phyloP scores from a whole-genome alignment of 1,140 invertebrate species.

The Diuraphis noxia region DNA sequence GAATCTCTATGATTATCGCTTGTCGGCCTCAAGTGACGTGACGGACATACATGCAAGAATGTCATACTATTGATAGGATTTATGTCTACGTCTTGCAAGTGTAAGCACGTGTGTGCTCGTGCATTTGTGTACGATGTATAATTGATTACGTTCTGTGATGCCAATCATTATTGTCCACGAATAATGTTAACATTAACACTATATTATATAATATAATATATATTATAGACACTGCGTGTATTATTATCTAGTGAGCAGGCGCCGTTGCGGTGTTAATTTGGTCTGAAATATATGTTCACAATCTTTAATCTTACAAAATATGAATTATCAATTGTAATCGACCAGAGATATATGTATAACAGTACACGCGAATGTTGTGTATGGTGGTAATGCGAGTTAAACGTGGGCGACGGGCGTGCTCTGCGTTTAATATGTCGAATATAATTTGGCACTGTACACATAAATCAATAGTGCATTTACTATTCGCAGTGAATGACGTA shows the following conservation, averaged over 20 bases:
- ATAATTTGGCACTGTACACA: not conserved
- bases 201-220: too few relatives aligned
- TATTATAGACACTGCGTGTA: too few relatives aligned
- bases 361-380: not conserved
- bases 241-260: not conserved
- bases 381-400: not conserved
- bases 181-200: too few relatives aligned
- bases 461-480: not conserved
- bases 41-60: too few relatives aligned
- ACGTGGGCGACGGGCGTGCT: not conserved
- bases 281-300: not conserved
- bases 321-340: not conserved
- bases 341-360: not conserved
- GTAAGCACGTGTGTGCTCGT: too few relatives aligned
- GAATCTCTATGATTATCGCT: too few relatives aligned
- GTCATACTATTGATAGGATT: too few relatives aligned
- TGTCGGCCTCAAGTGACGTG: too few relatives aligned
- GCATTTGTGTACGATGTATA: too few relatives aligned
- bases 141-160: too few relatives aligned
- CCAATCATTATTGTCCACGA: too few relatives aligned
- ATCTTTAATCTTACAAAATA: not conserved
- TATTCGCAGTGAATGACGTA: not conserved
- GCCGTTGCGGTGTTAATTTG: not conserved
- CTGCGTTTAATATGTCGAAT: conserved; percentile 3
- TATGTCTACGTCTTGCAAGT: too few relatives aligned